Conservation (phyloP, 1,140 invertebrate species). For the Adoxophyes honmai region DNA sequence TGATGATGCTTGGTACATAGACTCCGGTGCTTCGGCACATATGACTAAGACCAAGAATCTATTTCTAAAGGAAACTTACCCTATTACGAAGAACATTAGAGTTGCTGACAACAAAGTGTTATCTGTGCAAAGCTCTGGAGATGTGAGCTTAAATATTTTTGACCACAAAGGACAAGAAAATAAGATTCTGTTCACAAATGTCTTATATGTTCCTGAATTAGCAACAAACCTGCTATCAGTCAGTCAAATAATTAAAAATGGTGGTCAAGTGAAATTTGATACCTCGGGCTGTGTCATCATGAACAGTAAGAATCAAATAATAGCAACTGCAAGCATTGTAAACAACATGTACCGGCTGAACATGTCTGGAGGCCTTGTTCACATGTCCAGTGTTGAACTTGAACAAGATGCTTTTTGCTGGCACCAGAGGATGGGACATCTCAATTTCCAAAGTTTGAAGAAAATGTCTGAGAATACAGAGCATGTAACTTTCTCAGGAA, state of each 20-base stretch:
- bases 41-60: conserved; percentile 27
- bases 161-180: conserved; percentile 23
- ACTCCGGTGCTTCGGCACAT: conserved; percentile 25
- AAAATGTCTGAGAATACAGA: too few relatives aligned
- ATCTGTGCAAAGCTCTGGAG: conserved; percentile 23
- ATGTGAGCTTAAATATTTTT: conserved; percentile 21
- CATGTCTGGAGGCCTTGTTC: neutral
- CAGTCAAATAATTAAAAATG: conserved; percentile 32
- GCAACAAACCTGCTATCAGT: conserved; percentile 37
- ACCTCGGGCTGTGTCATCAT: conserved; percentile 19
- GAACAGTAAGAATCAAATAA: neutral
- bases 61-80: conserved; percentile 14
- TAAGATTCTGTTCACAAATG: conserved; percentile 32
- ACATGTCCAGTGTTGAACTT: neutral
- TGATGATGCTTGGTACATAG: conserved; percentile 28
- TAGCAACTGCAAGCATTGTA: neutral
- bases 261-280: conserved; percentile 36
- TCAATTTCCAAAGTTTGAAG: too few relatives aligned
- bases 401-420: neutral
- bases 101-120: conserved; percentile 28
- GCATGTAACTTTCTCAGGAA: conserved; percentile 6
- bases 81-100: conserved; percentile 21
- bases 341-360: conserved; percentile 5
- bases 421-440: neutral
- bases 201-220: conserved; percentile 33